Percentiles rank a stretch among this genome's conserved stretches.
These are phyloP conservation scores for Porites lutea DNA, from an alignment of 64 coral and sea anemone species.

Conservation along the genomic window DNA sequence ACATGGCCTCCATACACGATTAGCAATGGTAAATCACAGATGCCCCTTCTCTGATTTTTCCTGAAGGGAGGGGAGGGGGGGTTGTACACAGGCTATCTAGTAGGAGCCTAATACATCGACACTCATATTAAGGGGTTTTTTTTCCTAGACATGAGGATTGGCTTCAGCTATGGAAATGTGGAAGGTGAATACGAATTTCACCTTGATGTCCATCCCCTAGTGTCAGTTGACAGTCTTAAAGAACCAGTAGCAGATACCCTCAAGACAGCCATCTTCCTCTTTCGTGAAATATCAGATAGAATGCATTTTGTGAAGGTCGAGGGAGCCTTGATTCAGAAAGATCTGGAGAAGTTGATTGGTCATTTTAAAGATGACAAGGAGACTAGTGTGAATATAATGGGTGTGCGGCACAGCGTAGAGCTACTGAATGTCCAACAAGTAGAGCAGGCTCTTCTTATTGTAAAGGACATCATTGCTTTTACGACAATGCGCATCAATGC, in stretches of 20 bases:
- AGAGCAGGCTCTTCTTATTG: constrained; percentile 83
- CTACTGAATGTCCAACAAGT: constrained; percentile 90
- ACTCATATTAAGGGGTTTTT: neutral
- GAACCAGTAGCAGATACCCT: constrained; percentile 67
- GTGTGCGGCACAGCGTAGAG: constrained; percentile 78
- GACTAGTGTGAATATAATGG: constrained; percentile 76
- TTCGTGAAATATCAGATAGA: constrained; percentile 71
- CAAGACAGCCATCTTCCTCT: constrained; percentile 77
- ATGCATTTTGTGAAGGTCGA: constrained; percentile 73
- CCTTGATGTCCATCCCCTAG: constrained; percentile 78
- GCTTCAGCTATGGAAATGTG: constrained; percentile 76
- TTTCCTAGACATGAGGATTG: constrained; percentile 88
- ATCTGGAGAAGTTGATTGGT: constrained; percentile 74
- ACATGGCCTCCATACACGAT: no score
- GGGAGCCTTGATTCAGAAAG: constrained; percentile 73
- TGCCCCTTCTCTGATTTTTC: no score
- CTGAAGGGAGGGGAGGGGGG: no score
- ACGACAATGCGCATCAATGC: constrained; percentile 73
- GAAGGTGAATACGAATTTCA: constrained; percentile 90
- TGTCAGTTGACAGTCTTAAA: constrained; percentile 82
- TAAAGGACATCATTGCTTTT: constrained; percentile 83
- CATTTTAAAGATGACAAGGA: constrained; percentile 76
- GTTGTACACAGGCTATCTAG: no score
- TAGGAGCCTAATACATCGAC: no score
- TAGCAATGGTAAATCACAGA: no score